phyloP scores from a whole-genome alignment of 1,140 invertebrate species.

The Phthorimaea operculella region DNA sequence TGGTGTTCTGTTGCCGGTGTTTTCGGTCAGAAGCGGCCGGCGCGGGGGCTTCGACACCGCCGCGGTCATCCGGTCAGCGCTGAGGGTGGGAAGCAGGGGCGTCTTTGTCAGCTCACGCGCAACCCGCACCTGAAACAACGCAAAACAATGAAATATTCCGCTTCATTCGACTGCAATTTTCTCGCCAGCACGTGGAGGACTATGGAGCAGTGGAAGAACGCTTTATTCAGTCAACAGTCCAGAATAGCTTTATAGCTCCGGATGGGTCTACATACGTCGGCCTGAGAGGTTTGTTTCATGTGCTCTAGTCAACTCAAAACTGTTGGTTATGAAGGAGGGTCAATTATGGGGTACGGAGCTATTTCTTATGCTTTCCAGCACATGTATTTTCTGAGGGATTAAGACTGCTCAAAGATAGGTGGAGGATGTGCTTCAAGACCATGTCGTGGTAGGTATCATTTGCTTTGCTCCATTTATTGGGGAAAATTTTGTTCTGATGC shows the following conservation, averaged over 20 bases:
- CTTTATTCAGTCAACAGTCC: slow-evolving; percentile 9
- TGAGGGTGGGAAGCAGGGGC: too few species aligned
- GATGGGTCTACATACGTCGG: slow-evolving; percentile 11
- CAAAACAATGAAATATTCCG: too few species aligned
- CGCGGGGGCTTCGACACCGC: too few species aligned
- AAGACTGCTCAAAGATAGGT: slow-evolving; percentile 15
- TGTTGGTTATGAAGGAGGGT: slow-evolving; percentile 15
- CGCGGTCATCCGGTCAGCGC: too few species aligned
- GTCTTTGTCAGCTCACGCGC: too few species aligned
- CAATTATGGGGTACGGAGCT: slow-evolving; percentile 17
- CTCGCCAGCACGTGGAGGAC: not conserved
- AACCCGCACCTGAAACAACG: too few species aligned
- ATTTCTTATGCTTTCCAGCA: slow-evolving; percentile 14
- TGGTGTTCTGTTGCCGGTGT: too few species aligned
- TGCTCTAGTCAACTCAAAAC: slow-evolving; percentile 13
- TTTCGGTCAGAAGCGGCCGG: too few species aligned
- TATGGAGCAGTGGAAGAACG: slow-evolving; percentile 2
- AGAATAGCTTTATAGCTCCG: slow-evolving; percentile 13
- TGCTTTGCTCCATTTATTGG: slow-evolving; percentile 1
- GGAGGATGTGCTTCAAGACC: slow-evolving; percentile 11
- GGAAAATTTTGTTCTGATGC: slow-evolving; percentile 6
- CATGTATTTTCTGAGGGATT: too few species aligned
- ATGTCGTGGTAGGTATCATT: slow-evolving; percentile 6
- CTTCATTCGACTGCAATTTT: not conserved
- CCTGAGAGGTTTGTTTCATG: slow-evolving; percentile 13